Evolutionary conservation across 2,113 vertebrate species (phyloP).

Genomic region (Ictidomys tridecemlineatus): DNA sequence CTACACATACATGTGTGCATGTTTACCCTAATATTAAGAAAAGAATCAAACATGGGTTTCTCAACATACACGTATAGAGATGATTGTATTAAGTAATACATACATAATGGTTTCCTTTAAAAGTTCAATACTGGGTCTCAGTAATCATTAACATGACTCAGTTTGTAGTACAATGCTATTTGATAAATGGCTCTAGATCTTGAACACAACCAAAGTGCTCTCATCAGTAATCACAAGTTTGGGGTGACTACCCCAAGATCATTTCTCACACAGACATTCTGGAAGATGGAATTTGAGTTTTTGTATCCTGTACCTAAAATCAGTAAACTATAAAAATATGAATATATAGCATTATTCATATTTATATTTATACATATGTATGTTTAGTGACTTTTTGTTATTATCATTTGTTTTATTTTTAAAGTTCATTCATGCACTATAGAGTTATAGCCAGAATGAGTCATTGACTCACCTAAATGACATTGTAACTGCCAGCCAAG

Average conservation of each 20-base stretch:
- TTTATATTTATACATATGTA: background rate
- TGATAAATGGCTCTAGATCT: background rate
- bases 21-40: conserved; percentile 46
- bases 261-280: background rate
- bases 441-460: background rate
- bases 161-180: background rate
- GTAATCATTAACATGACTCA: background rate
- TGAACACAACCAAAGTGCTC: background rate
- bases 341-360: background rate
- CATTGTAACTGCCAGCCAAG: conserved; percentile 33
- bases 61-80: background rate
- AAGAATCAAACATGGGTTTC: background rate
- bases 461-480: background rate
- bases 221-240: background rate
- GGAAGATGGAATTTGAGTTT: background rate
- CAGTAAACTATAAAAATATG: background rate
- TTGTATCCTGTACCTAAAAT: background rate
- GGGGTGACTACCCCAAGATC: background rate
- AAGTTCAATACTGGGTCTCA: background rate
- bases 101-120: background rate
- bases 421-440: background rate
- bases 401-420: conserved; percentile 1
- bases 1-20: background rate
- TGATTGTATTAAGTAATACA: background rate
- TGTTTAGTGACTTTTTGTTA: background rate